Percentiles rank a stretch among this genome's conserved stretches.
Conservation (phyloP, 1,140 invertebrate species). For the Microvelia longipes region DNA sequence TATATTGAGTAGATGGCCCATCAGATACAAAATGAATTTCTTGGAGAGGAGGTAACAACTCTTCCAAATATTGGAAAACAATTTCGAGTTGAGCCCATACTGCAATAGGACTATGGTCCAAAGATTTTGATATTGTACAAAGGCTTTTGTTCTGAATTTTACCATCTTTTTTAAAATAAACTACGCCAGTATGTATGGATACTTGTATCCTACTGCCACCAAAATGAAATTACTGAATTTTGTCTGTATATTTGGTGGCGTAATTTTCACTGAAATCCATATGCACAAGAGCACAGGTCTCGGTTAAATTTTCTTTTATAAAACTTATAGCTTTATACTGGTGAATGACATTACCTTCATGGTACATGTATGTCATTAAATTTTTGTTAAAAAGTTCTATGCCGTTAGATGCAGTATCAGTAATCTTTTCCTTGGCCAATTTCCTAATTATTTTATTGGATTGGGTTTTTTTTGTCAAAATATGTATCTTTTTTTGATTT, state of each 20-base stretch:
- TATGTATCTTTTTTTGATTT: too few species aligned
- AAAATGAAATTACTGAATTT: not conserved
- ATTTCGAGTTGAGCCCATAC: not conserved
- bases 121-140: not conserved
- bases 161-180: not conserved
- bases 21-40: not conserved
- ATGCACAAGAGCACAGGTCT: not conserved
- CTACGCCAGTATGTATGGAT: not conserved
- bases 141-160: not conserved
- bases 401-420: too few species aligned
- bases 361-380: too few species aligned
- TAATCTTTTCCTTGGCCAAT: too few species aligned
- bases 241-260: not conserved
- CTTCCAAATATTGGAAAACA: not conserved
- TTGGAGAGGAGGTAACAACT: not conserved
- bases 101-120: not conserved
- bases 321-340: too few species aligned
- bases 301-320: too few species aligned
- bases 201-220: not conserved
- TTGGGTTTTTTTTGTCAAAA: too few species aligned
- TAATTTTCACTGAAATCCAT: not conserved
- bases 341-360: too few species aligned
- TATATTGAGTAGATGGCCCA: not conserved
- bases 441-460: too few species aligned
- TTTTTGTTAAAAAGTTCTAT: too few species aligned